Percentiles rank a stretch among this genome's conserved stretches.
phyloP scores from a whole-genome alignment of 2,888 invertebrate genomes.

The Altica lythri region DNA sequence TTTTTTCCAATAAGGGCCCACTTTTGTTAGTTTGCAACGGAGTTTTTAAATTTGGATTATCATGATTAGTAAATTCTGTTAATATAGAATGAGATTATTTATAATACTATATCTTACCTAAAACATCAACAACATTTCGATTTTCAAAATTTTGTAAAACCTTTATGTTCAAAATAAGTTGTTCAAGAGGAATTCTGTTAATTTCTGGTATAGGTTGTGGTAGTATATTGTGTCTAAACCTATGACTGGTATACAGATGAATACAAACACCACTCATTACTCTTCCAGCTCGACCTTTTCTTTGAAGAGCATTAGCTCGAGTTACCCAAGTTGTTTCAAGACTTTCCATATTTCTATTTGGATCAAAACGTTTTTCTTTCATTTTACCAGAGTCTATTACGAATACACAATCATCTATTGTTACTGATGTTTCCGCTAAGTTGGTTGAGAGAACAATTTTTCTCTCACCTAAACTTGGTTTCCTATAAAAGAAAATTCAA shows the following conservation, averaged over 20 bases:
- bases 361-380: slow-evolving; percentile 85
- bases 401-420: slow-evolving; percentile 94
- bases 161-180: slow-evolving; percentile 75
- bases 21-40: no score
- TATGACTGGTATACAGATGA: slow-evolving; percentile 81
- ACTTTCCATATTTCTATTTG: slow-evolving; percentile 85
- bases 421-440: slow-evolving; percentile 94
- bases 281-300: slow-evolving; percentile 89
- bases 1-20: no score
- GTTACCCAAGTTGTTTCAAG: slow-evolving; percentile 90
- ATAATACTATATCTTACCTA: slow-evolving; percentile 43
- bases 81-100: not conserved
- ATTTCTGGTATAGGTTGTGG: slow-evolving; percentile 87
- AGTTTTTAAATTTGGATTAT: no score
- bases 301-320: slow-evolving; percentile 85
- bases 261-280: slow-evolving; percentile 87
- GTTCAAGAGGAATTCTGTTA: slow-evolving; percentile 85
- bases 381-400: slow-evolving; percentile 92
- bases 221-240: slow-evolving; percentile 68
- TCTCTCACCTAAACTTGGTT: slow-evolving; percentile 70
- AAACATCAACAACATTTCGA: slow-evolving; percentile 48
- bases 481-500: slow-evolving; percentile 58
- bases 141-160: slow-evolving; percentile 62
- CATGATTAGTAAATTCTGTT: slow-evolving; percentile 5
- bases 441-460: slow-evolving; percentile 92